A percentile compares a stretch with the other conserved stretches of the same genome.
These are phyloP conservation scores for Heliconius charithonia DNA, from an alignment of 2,888 invertebrate genomes.

Conservation along the genomic window DNA sequence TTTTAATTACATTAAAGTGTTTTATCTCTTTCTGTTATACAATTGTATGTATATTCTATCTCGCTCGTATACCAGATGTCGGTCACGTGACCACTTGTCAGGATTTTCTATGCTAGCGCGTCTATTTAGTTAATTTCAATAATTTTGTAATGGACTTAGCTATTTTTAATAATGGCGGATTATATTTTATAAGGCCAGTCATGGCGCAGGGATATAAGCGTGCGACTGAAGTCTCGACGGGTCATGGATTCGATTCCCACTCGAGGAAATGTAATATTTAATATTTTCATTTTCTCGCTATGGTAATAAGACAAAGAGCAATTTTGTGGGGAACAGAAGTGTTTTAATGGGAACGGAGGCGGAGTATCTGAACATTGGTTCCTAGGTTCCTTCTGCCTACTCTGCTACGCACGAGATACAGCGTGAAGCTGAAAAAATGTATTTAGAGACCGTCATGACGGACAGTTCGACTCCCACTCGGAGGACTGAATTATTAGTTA, in stretches of 20 bases:
- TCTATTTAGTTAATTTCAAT: not conserved
- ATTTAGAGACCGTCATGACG: not conserved
- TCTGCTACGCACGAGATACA: too few species aligned
- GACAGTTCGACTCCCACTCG: too few species aligned
- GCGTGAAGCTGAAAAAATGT: not conserved
- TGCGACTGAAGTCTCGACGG: not conserved
- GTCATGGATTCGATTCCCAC: not conserved
- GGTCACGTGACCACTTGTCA: constrained; percentile 58
- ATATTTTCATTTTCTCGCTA: not conserved
- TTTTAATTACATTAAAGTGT: not conserved
- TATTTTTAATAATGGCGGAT: constrained; percentile 1
- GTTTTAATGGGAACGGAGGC: too few species aligned
- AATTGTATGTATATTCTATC: constrained; percentile 16
- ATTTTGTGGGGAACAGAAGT: not conserved
- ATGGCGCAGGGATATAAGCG: not conserved
- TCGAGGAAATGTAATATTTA: not conserved
- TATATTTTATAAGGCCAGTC: not conserved
- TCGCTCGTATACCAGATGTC: constrained; percentile 45
- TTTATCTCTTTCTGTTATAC: not conserved
- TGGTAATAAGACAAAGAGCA: not conserved
- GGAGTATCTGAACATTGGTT: not conserved
- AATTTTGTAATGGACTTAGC: constrained; percentile 3
- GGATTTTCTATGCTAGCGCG: constrained; percentile 53
- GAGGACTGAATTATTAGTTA: too few species aligned
- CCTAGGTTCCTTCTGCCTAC: not conserved